Evolutionary conservation across 2,797 vertebrate species (phyloP), one percentile per base, ranked within the genome.

Genomic region (Hydrolagus colliei): DNA sequence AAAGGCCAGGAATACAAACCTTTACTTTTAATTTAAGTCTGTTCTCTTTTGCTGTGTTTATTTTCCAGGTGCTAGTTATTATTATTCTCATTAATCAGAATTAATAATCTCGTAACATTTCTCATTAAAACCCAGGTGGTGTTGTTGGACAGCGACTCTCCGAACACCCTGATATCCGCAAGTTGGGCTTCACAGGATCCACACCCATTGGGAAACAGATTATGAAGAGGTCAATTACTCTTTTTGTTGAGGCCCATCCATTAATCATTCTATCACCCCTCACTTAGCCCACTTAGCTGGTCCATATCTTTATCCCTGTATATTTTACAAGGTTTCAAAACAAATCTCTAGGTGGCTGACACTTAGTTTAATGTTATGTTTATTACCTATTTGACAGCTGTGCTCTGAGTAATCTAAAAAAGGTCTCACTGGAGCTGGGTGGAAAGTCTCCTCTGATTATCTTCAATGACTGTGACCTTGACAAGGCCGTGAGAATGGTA

Each of bases 381-480:
- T 88, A 84, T 0, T 85, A 5, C 80, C 88, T 89, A 88, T 88
- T 89, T 86, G 89, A 86, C 88, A 97, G 96, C 89, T 97, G 97
- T 90, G 98, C 98, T 0, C 88, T 96, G 88, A 96, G 95, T 89
- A 99, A 99, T 90, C 91, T 99, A 91, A 99, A 99, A 92, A 99
- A 97, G 88, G 97, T 99, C 86, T 99, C 97, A 79, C 94, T 99
- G 86, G 98, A 99, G 91, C 95, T 99, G 68, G 97, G 98, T 35
- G 98, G 98, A 20, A 99, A 99, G 92, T 99, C 98, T 1, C 97
- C 98, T 0, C 91, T 99, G 86, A 97, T 99, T 90, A 97, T 99
- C 92, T 99, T 99, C 92, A 93, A 87, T 0, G 98, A 99, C 93
- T 98, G 97, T 88, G 97, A 99, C 90, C 94, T 98, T 91, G 97